These are phyloP conservation scores for Hydrotaea diabolus DNA, from an alignment of 2,888 invertebrate species.

Conservation along the genomic window DNA sequence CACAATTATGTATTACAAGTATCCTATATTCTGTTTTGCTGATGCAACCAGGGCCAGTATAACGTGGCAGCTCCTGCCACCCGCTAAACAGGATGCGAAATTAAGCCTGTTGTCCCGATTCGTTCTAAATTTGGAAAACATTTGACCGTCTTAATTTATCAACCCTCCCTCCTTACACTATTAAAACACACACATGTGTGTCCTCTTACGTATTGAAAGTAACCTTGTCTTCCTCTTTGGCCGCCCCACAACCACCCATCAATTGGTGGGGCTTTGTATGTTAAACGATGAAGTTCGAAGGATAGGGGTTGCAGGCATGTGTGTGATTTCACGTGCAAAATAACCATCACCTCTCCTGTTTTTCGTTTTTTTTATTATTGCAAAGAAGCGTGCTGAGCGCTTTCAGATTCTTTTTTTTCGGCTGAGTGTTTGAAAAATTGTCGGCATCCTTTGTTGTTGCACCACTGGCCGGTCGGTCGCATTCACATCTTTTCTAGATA, in stretches of 20 bases:
- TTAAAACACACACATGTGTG: constrained; percentile 52
- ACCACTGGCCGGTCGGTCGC: neutral
- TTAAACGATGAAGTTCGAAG: neutral
- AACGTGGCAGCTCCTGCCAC: no score
- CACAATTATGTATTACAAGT: no score
- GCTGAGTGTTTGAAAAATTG: constrained; percentile 66
- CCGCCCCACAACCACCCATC: neutral
- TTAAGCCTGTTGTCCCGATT: no score
- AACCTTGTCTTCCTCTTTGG: constrained; percentile 20
- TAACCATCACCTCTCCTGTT: constrained; percentile 49
- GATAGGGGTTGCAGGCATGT: neutral
- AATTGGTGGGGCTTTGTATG: neutral
- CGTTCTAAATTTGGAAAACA: no score
- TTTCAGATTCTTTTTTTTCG: constrained; percentile 55
- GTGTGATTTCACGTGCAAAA: constrained; percentile 60
- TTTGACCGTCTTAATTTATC: neutral
- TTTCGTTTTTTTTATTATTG: constrained; percentile 67
- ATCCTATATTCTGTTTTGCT: no score
- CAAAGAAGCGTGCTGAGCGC: constrained; percentile 61
- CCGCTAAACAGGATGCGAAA: no score
- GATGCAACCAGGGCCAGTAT: no score
- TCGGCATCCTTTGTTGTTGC: constrained; percentile 61
- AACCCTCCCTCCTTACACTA: constrained; percentile 40
- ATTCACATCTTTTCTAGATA: constrained; percentile 76
- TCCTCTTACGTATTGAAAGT: constrained; percentile 1